phyloP scores from a whole-genome alignment of 2,113 vertebrate species.

The Mormyrus iriodes region DNA sequence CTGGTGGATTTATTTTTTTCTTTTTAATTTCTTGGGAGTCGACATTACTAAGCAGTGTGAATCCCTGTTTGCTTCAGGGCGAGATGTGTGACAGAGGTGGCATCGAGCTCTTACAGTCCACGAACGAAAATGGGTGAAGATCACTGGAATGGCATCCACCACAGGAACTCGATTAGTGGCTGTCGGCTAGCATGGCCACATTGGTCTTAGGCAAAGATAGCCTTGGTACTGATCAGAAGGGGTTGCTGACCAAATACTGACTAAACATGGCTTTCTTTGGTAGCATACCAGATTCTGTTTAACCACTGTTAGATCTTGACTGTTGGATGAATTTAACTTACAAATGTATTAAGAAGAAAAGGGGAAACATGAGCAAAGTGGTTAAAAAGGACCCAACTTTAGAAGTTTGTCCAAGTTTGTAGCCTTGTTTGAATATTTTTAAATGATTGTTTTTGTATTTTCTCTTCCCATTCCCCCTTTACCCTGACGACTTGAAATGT shows the following conservation, averaged over 20 bases:
- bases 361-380: slow-evolving; percentile 69
- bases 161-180: slow-evolving; percentile 85
- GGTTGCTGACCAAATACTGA: slow-evolving; percentile 42
- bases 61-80: slow-evolving; percentile 98
- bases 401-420: slow-evolving; percentile 70
- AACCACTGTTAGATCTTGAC: slow-evolving; percentile 31
- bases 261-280: slow-evolving; percentile 56
- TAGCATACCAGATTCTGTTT: slow-evolving; percentile 32
- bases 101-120: slow-evolving; percentile 89
- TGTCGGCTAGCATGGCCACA: slow-evolving; percentile 79
- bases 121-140: slow-evolving; percentile 87
- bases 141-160: slow-evolving; percentile 87
- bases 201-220: slow-evolving; percentile 85
- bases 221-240: slow-evolving; percentile 74
- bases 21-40: slow-evolving; percentile 78
- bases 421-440: slow-evolving; percentile 68
- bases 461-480: slow-evolving; percentile 80
- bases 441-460: slow-evolving; percentile 54
- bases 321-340: slow-evolving; percentile 31
- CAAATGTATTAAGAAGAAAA: slow-evolving; percentile 25
- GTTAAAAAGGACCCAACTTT: slow-evolving; percentile 66
- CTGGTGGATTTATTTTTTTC: slow-evolving; percentile 66
- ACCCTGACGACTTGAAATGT: slow-evolving; percentile 90
- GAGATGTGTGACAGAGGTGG: slow-evolving; percentile 95
- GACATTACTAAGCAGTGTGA: slow-evolving; percentile 95